Evolutionary conservation across 1,140 invertebrate genomes (phyloP).

Genomic region (Scylla paramamosain): DNA sequence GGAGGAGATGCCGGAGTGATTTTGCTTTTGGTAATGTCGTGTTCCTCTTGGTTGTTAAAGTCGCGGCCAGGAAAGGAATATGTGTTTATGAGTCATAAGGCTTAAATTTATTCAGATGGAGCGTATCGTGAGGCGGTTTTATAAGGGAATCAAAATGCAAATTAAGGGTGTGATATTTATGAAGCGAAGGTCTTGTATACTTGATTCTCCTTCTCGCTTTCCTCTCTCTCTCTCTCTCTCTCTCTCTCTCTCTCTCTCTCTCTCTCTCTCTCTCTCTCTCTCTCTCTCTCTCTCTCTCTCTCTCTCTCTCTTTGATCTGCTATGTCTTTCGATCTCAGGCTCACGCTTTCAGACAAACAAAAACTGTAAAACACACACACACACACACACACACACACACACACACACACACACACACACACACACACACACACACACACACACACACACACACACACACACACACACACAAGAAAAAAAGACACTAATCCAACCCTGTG

Average conservation of each 20-base stretch:
- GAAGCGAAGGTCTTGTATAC: constrained; percentile 10
- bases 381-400: background rate
- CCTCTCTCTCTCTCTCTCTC: constrained; percentile 47
- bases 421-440: background rate
- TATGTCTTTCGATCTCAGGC: background rate
- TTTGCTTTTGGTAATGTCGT: background rate
- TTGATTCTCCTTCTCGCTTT: background rate
- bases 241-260: constrained; percentile 39
- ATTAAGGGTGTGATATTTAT: constrained; percentile 9
- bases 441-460: background rate
- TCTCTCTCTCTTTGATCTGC: background rate
- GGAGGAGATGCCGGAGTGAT: background rate
- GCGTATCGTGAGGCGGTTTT: constrained; percentile 43
- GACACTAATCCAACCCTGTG: background rate
- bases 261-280: constrained; percentile 3
- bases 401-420: background rate
- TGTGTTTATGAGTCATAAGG: constrained; percentile 63
- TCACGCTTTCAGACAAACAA: background rate
- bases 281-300: constrained; percentile 10
- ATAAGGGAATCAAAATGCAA: constrained; percentile 65
- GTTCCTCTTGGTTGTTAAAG: constrained; percentile 44
- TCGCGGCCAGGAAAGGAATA: constrained; percentile 40
- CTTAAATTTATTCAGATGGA: constrained; percentile 66
- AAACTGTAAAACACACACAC: no score
- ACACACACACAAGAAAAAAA: background rate